Percentiles rank a stretch among this genome's conserved stretches.
These are phyloP conservation scores for Eolophus roseicapilla DNA, from an alignment of 2,113 vertebrate genomes.

Conservation along the genomic window DNA sequence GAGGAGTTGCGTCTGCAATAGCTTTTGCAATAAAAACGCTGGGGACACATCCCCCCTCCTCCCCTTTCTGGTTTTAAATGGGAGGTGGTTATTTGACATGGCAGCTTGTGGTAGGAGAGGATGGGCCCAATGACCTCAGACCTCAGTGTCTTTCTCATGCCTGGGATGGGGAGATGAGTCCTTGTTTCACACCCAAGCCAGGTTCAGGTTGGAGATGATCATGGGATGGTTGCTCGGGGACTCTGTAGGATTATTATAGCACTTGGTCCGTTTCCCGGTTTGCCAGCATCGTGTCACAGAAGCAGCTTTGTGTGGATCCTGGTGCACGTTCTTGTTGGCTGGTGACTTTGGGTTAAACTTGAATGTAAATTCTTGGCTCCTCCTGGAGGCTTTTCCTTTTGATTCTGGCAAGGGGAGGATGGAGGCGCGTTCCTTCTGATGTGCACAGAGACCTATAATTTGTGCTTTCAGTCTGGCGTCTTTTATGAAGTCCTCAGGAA, in stretches of 20 bases:
- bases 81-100: neutral
- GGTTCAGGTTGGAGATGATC: neutral
- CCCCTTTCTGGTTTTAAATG: neutral
- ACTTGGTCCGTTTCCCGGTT: neutral
- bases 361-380: constrained; percentile 50
- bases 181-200: neutral
- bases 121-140: neutral
- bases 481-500: neutral
- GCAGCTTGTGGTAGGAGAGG: neutral
- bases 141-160: accelerated
- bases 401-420: constrained; percentile 7
- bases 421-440: neutral
- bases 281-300: neutral
- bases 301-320: constrained; percentile 40
- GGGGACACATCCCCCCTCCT: accelerated
- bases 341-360: constrained; percentile 60
- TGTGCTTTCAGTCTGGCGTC: neutral
- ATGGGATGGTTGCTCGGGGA: neutral
- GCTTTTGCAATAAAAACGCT: neutral
- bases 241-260: neutral
- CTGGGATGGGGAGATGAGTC: neutral
- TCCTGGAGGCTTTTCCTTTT: constrained; percentile 31
- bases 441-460: constrained; percentile 6
- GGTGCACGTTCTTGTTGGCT: constrained; percentile 39
- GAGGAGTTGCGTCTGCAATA: neutral